Evolutionary conservation across 2,888 invertebrate species (phyloP), one percentile per base, ranked within the genome.

Genomic region (Drosophila flavopinicola): DNA sequence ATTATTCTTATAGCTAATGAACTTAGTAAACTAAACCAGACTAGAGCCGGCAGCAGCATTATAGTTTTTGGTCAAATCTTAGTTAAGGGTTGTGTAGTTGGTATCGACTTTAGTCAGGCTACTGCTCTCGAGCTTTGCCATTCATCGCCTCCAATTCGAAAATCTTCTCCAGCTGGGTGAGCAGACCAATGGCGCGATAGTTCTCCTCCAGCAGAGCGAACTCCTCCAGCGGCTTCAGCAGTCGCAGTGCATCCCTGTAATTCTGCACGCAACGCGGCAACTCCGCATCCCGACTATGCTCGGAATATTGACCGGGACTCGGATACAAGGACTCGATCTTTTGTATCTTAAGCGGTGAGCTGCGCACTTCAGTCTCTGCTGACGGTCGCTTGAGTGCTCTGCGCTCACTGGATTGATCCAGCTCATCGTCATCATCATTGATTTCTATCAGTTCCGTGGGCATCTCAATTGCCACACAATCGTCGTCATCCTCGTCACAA

Each of bases 141-240:
- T 38, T 39, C 32, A 42, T 41, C 33, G 61, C 38, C 10, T 66
- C 51, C 35, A 70, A 74, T 33, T 86, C 85, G n/a, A 90, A 88
- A 24, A 90, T 78, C 38, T 88, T 80, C 27, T 89, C 89, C 15
- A 90, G 69, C 48, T 90, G 90, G 2, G 88, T 76, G 17, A 90
- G 79, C 25, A 90, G 65, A 2, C 90, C 90, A 32, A 90, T 90
- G 27, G 87, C 90, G 13, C 90, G 86, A 69, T 87, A 90, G 53
- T 90, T 89, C 41, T 90, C 90, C 52, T 85, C 85, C 17, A 90
- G 59, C 52, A 90, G 67, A 0, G 86, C 90, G 32, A 90, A 90
- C 3, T 90, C 90, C 38, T 90, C 90, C 9, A 90, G 56, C 0
- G 90, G 90, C 25, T 87, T 88, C 0, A 90, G 76, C 29, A 89